A percentile compares a stretch with the other conserved stretches of the same genome.
Conservation (phyloP, 2,113 vertebrate species). For the Hippocampus abdominalis region DNA sequence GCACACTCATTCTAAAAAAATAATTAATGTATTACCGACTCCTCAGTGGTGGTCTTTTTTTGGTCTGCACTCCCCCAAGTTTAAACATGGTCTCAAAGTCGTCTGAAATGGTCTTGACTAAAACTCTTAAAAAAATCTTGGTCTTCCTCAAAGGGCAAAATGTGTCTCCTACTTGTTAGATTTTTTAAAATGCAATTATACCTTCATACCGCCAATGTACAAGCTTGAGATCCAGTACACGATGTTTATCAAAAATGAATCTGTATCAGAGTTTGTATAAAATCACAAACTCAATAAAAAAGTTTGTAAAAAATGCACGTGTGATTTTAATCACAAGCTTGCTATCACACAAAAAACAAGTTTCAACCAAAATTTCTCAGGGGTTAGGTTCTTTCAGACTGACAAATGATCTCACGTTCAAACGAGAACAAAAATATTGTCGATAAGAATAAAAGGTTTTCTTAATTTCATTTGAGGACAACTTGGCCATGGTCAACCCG, state of each 20-base stretch:
- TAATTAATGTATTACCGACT: neutral
- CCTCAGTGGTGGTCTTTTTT: neutral
- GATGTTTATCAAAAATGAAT: neutral
- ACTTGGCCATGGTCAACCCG: neutral
- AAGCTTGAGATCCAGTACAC: neutral
- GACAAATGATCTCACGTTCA: conserved; percentile 3
- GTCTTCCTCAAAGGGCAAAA: neutral
- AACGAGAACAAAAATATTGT: conserved; percentile 1
- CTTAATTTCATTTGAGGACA: conserved; percentile 4
- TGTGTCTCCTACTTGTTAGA: neutral
- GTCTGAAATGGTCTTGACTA: too few relatives aligned
- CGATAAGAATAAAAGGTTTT: neutral
- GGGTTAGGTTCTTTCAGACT: neutral
- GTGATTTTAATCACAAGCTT: neutral
- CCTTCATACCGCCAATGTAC: too few relatives aligned
- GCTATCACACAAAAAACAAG: neutral
- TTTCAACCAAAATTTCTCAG: neutral
- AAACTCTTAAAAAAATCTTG: neutral
- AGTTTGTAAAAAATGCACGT: neutral
- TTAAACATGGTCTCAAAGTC: neutral
- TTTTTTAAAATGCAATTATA: neutral
- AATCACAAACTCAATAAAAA: too few relatives aligned
- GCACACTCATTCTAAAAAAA: neutral
- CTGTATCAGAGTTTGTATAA: too few relatives aligned
- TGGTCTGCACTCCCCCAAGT: too few relatives aligned